Evolutionary conservation across 2,113 vertebrate species (phyloP).

Genomic region (Mustelus asterias): DNA sequence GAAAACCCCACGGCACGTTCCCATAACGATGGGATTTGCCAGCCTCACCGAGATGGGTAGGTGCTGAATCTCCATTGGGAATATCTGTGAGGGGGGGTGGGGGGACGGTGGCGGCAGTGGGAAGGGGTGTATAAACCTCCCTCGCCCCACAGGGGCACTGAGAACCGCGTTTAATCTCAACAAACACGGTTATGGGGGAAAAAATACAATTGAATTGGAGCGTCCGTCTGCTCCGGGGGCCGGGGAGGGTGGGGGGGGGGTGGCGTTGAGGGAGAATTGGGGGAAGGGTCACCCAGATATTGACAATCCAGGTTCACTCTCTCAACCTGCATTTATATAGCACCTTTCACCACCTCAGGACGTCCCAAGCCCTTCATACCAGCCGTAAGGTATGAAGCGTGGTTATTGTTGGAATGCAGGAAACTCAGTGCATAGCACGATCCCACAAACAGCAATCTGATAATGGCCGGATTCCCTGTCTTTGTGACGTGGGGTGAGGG

Average conservation of each 20-base stretch:
- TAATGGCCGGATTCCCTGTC: neutral
- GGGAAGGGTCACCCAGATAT: neutral
- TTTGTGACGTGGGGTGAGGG: neutral
- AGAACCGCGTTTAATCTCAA: neutral
- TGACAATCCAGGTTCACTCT: neutral
- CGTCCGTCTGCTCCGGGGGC: neutral
- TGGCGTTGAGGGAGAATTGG: neutral
- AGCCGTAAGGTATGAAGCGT: neutral
- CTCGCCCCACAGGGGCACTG: neutral
- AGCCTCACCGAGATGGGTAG: conserved; percentile 88
- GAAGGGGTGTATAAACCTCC: neutral
- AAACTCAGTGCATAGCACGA: neutral
- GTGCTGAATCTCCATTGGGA: neutral
- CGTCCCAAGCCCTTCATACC: no score
- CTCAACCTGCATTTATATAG: neutral
- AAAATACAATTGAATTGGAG: no score
- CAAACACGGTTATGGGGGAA: no score
- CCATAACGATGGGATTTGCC: conserved; percentile 72
- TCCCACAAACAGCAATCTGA: neutral
- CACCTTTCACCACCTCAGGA: neutral
- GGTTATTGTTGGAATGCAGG: neutral
- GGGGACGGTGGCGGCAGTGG: neutral
- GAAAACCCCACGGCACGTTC: conserved; percentile 78
- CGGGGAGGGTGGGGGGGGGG: no score
- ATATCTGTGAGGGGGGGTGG: neutral